Conservation (phyloP, 2,888 invertebrate species). For the Alloscopus bannaensis region DNA sequence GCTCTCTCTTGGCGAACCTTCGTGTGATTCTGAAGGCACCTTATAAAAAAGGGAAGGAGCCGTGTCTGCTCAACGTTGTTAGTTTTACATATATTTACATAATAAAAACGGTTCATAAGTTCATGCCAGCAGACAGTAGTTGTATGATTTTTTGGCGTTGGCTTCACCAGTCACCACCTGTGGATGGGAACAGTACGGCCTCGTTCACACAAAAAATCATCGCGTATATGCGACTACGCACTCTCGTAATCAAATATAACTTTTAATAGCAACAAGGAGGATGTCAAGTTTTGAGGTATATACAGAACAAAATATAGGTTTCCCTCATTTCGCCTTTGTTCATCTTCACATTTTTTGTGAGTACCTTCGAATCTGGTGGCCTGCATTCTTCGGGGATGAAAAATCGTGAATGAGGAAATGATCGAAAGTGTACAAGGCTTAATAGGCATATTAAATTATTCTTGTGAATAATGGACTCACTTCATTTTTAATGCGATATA, state of each 20-base stretch:
- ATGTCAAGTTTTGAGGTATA: neutral
- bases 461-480: too few species aligned
- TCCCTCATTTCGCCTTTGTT: neutral
- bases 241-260: neutral
- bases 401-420: too few species aligned
- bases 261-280: neutral
- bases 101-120: slow-evolving; percentile 3
- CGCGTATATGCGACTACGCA: neutral
- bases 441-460: too few species aligned
- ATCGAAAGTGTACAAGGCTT: too few species aligned
- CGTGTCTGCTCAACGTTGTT: neutral
- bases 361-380: too few species aligned
- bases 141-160: neutral
- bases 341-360: neutral
- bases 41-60: neutral
- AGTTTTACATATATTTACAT: neutral
- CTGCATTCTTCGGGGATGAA: too few species aligned
- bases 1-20: slow-evolving; percentile 23
- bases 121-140: neutral
- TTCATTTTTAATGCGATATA: too few species aligned
- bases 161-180: neutral
- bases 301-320: neutral
- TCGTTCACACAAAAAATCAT: slow-evolving; percentile 55
- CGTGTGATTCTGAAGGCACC: slow-evolving; percentile 39
- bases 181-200: slow-evolving; percentile 58